A percentile compares a stretch with the other conserved stretches of the same genome.
These are phyloP conservation scores for Bombus impatiens DNA, from an alignment of 1,140 invertebrate genomes.

Conservation along the genomic window DNA sequence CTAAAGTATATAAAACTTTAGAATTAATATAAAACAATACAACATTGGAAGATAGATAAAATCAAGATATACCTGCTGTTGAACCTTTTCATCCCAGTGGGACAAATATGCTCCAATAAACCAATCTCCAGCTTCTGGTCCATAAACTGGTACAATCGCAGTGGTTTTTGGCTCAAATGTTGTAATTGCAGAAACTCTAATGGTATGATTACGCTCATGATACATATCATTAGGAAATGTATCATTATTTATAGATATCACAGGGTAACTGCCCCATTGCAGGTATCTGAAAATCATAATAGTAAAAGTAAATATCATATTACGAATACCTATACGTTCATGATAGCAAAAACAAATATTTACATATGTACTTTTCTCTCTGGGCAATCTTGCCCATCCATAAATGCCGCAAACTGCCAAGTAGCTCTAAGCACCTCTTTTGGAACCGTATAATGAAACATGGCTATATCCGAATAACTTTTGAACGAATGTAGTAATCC, in stretches of 20 bases:
- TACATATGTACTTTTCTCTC: constrained; percentile 82
- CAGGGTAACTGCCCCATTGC: constrained; percentile 85
- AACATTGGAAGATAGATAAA: constrained; percentile 6
- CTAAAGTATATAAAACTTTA: constrained; percentile 51
- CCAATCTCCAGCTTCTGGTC: constrained; percentile 84
- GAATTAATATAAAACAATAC: neutral
- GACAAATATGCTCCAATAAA: constrained; percentile 84
- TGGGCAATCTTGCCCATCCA: constrained; percentile 80
- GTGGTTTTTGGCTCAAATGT: constrained; percentile 80
- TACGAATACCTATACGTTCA: neutral
- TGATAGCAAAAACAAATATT: constrained; percentile 41
- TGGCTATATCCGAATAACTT: constrained; percentile 82
- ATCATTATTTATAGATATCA: constrained; percentile 83
- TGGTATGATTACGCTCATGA: constrained; percentile 72
- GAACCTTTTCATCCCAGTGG: constrained; percentile 83
- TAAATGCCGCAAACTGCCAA: constrained; percentile 84
- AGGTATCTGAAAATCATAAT: constrained; percentile 80
- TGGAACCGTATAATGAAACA: constrained; percentile 83
- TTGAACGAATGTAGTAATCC: constrained; percentile 81
- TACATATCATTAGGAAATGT: constrained; percentile 80
- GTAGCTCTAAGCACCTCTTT: constrained; percentile 81
- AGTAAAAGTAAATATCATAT: constrained; percentile 12
- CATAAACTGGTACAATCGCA: constrained; percentile 80
- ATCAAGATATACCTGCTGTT: constrained; percentile 80
- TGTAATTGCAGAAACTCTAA: constrained; percentile 77